Conservation (phyloP, 1,140 invertebrate species). For the Colletes latitarsis region DNA sequence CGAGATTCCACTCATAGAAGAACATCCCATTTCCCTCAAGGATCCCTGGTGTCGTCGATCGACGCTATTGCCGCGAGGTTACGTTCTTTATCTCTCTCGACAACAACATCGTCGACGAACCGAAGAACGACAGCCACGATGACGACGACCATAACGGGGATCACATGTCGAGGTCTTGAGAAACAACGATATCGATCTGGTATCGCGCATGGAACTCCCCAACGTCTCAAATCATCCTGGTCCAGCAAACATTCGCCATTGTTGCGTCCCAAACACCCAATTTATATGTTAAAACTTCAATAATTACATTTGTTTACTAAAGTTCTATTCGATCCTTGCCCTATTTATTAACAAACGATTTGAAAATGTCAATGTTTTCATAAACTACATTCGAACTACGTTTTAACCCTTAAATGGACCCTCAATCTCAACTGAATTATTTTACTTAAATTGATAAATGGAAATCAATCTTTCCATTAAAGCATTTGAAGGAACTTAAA, state of each 20-base stretch:
- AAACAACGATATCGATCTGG: slow-evolving; percentile 62
- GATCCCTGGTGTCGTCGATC: slow-evolving; percentile 26
- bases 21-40: slow-evolving; percentile 16
- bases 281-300: no score
- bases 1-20: not conserved
- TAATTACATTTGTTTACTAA: no score
- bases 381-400: no score
- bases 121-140: not conserved
- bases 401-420: no score
- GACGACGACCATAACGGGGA: slow-evolving; percentile 44
- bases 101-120: slow-evolving; percentile 23
- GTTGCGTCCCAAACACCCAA: no score
- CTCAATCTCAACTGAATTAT: no score
- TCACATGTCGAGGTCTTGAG: slow-evolving; percentile 52
- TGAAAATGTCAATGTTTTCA: no score
- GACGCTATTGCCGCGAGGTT: slow-evolving; percentile 40
- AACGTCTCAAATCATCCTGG: slow-evolving; percentile 55
- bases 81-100: slow-evolving; percentile 45
- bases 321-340: no score
- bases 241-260: slow-evolving; percentile 9
- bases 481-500: no score
- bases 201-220: slow-evolving; percentile 51
- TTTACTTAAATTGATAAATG: no score
- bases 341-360: no score
- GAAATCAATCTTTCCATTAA: no score